Evolutionary conservation across 2,888 invertebrate genomes (phyloP).

Genomic region (Halictus quadricinctus): DNA sequence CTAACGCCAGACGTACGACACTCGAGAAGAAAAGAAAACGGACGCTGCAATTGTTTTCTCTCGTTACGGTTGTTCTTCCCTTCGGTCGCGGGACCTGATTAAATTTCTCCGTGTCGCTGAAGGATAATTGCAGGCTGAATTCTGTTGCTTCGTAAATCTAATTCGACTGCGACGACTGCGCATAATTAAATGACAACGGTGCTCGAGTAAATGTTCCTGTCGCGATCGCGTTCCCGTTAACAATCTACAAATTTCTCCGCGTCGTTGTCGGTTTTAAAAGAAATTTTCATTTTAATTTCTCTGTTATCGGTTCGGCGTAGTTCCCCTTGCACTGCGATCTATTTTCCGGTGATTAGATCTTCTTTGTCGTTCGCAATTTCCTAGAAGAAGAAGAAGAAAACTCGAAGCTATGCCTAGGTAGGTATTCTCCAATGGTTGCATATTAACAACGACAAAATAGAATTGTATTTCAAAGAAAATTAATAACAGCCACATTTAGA

Average conservation of each 20-base stretch:
- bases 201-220: neutral
- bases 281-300: neutral
- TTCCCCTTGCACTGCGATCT: too few relatives aligned
- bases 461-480: neutral
- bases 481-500: too few relatives aligned
- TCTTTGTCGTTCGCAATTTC: neutral
- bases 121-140: neutral
- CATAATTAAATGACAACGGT: neutral
- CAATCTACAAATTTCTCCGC: neutral
- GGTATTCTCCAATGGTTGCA: too few relatives aligned
- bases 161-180: neutral
- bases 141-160: neutral
- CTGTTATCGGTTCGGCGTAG: neutral
- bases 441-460: neutral
- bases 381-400: neutral
- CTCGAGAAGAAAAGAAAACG: slow-evolving; percentile 41
- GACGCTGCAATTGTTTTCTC: slow-evolving; percentile 21
- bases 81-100: neutral
- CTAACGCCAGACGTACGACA: slow-evolving; percentile 48
- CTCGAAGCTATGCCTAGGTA: neutral
- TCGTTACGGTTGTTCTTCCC: slow-evolving; percentile 8
- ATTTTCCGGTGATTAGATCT: too few relatives aligned
- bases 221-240: slow-evolving; percentile 1
- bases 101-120: neutral
- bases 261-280: neutral